Base-by-base conservation (phyloP, 2,113 vertebrate genomes). In the Collichthys lucidus region DNA sequence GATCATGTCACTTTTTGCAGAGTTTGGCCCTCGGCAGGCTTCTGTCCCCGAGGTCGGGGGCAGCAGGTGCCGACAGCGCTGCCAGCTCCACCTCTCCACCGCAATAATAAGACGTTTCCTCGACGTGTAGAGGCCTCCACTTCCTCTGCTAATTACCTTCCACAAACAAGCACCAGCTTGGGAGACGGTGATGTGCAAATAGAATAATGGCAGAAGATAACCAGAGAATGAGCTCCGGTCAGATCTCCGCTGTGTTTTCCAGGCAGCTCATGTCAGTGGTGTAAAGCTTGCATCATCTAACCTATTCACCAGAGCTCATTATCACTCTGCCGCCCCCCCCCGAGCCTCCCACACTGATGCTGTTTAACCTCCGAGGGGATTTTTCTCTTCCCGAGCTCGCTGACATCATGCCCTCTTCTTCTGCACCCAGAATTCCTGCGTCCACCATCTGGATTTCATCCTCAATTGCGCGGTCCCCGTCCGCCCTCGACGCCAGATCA, bases 401-500 rank as follows among this genome's bases (percentile, higher is more conserved):
- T 83, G 70, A 79, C 76, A 24, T 11, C 22, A 5, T 53, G 15
- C 46, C 92, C 84, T 91, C 88, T 89, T 93, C 90, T 91, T 50
- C 83, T 89, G 86, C 92, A 89, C 92, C 92, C 96, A 97, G 96
- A 94, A 83, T 91, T 94, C 95, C 94, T 89, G 88, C 83, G 86
- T 95, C 92, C 95, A 95, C 93, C 96, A 95, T 72, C 95, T 98
- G 95, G 96, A 96, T 87, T 94, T 94, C 85, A 93, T 96, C 93
- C 96, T 98, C 91, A 93, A 95, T 95, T 96, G 93, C 87, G 95
- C 96, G 82, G 96, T 97, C 90, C 97, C 98, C n/a, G 96, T 99
- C 93, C 95, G 95, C 80, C 97, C 96, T 0, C 95, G 98, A 90
- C 96, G 95, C 87, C 98, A 98, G 96, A 97, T 99, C 95, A 94